Evolutionary conservation across 2,113 vertebrate species (phyloP).

Genomic region (Isurus oxyrinchus): DNA sequence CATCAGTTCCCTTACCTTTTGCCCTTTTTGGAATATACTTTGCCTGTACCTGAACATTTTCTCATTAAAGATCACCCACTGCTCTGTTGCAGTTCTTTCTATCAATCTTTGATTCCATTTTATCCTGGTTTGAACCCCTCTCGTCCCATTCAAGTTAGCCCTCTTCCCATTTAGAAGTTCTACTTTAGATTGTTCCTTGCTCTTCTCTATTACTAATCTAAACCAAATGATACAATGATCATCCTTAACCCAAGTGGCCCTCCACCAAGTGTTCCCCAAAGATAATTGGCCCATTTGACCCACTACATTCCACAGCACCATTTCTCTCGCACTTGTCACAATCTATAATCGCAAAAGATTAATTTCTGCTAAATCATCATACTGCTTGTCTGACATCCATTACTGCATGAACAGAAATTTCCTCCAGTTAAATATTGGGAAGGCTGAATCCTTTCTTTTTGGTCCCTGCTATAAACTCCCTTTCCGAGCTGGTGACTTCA

Average conservation of each 20-base stretch:
- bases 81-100: not conserved
- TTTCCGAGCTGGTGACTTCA: not conserved
- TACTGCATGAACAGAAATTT: no score
- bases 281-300: not conserved
- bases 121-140: not conserved
- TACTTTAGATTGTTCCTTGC: not conserved
- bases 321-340: no score
- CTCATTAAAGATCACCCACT: not conserved
- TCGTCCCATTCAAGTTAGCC: not conserved
- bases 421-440: not conserved
- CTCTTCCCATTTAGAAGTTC: not conserved
- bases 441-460: not conserved
- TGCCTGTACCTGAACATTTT: not conserved
- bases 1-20: not conserved
- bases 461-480: not conserved
- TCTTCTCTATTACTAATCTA: not conserved
- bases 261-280: not conserved
- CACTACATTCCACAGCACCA: no score
- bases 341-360: not conserved
- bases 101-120: not conserved
- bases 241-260: not conserved
- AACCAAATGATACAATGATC: not conserved
- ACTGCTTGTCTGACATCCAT: no score
- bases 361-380: no score
- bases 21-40: not conserved